Conservation (phyloP, 1,140 invertebrate genomes). For the Thaumetopoea pityocampa region DNA sequence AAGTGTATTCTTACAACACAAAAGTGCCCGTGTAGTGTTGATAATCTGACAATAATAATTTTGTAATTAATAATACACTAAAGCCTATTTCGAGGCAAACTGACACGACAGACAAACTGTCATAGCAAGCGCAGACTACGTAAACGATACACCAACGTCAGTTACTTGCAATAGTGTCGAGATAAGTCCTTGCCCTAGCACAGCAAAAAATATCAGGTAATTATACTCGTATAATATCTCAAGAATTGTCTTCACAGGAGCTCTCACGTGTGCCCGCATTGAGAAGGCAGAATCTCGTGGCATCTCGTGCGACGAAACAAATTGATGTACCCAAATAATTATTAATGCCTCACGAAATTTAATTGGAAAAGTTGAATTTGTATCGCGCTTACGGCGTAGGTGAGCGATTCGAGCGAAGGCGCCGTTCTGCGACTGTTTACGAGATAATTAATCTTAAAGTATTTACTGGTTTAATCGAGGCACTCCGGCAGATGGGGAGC, state of each 20-base stretch:
- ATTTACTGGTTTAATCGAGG: constrained; percentile 75
- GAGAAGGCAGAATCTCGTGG: constrained; percentile 46
- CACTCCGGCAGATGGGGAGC: constrained; percentile 59
- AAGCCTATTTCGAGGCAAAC: no score
- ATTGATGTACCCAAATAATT: constrained; percentile 78
- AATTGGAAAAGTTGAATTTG: constrained; percentile 78
- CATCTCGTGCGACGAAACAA: constrained; percentile 68
- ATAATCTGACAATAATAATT: no score
- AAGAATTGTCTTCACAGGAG: constrained; percentile 19
- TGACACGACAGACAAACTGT: no score
- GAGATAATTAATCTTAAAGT: constrained; percentile 76
- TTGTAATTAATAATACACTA: no score
- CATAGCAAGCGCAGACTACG: no score
- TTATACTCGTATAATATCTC: constrained; percentile 26
- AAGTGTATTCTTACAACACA: no score
- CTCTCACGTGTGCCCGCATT: constrained; percentile 22
- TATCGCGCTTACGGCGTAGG: constrained; percentile 73
- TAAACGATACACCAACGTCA: no score
- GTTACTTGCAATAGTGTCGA: no score
- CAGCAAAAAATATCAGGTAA: no score
- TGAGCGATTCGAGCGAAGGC: constrained; percentile 65
- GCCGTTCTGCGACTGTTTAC: constrained; percentile 65
- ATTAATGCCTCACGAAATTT: constrained; percentile 78
- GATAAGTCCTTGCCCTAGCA: no score
- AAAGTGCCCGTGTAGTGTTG: no score